Conservation (phyloP, 2,113 vertebrate genomes). For the Anser cygnoides region DNA sequence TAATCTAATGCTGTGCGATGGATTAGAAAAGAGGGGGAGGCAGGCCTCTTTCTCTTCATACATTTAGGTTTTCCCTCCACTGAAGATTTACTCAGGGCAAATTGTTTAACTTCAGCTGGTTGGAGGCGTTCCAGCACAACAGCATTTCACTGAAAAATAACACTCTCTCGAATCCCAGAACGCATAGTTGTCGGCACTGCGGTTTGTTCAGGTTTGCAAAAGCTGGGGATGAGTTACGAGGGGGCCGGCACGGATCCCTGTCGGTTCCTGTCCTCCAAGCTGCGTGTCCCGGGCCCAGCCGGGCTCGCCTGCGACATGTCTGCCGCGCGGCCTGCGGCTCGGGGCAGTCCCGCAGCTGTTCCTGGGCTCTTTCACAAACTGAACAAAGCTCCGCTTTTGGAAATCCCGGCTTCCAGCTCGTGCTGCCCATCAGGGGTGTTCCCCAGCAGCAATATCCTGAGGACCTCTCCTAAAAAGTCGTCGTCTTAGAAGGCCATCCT, state of each 20-base stretch:
- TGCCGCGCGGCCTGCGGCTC: not conserved
- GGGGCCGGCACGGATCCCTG: rapidly evolving
- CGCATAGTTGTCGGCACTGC: not conserved
- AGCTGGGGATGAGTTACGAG: rapidly evolving
- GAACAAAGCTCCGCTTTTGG: not conserved
- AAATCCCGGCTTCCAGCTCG: not conserved
- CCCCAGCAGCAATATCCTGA: not conserved
- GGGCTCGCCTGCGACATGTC: rapidly evolving
- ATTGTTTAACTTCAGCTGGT: conserved; percentile 44
- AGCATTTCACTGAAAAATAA: not conserved
- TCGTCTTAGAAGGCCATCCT: not conserved
- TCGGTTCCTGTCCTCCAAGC: not conserved
- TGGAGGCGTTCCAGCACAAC: conserved; percentile 44
- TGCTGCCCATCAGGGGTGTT: not conserved
- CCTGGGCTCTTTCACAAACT: not conserved
- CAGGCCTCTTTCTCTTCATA: conserved; percentile 40
- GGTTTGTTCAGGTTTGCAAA: not conserved
- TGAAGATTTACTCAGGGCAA: conserved; percentile 38
- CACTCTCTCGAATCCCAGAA: not conserved
- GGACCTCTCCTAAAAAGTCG: not conserved
- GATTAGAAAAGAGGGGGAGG: conserved; percentile 45
- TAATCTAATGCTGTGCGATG: conserved; percentile 51
- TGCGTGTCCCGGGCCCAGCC: not conserved
- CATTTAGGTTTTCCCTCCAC: conserved; percentile 52
- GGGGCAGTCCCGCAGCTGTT: not conserved